Evolutionary conservation across 37 sponge, comb jelly and placozoan species (phyloP).

Genomic region (Aplysina aerophoba): DNA sequence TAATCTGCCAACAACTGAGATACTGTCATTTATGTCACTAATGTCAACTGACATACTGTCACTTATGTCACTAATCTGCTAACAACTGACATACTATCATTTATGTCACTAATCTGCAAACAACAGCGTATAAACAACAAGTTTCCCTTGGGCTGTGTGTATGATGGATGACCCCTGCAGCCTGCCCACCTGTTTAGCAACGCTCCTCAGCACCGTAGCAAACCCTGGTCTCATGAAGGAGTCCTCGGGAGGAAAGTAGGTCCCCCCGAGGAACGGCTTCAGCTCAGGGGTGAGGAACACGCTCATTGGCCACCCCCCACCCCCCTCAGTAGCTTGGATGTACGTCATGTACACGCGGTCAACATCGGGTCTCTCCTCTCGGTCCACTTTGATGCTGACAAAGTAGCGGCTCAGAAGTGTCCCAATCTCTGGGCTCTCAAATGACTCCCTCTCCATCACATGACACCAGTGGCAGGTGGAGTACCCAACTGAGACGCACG

Average conservation of each 20-base stretch:
- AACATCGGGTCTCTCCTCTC: conserved; percentile 83
- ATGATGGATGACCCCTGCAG: no score
- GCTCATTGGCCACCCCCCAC: conserved; percentile 89
- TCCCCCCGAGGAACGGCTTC: conserved; percentile 73
- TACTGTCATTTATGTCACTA: no score
- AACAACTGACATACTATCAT: neutral
- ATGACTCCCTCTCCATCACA: conserved; percentile 86
- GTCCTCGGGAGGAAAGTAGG: conserved; percentile 81
- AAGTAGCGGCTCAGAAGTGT: conserved; percentile 52
- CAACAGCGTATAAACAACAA: conserved; percentile 10
- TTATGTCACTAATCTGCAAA: conserved; percentile 11
- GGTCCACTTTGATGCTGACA: conserved; percentile 81
- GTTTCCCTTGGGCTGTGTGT: neutral
- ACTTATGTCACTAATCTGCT: no score
- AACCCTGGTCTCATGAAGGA: conserved; percentile 61
- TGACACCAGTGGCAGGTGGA: conserved; percentile 90
- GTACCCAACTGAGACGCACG: conserved; percentile 70
- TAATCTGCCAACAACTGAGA: no score
- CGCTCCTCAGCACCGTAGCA: conserved; percentile 55
- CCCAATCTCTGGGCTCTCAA: conserved; percentile 61
- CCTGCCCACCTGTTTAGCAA: conserved; percentile 54
- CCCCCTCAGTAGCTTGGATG: conserved; percentile 73
- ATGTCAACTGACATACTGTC: no score
- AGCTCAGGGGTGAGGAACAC: conserved; percentile 80
- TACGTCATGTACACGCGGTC: conserved; percentile 83